Evolutionary conservation across 2,113 vertebrate genomes (phyloP).

Genomic region (Chrysochloris asiatica): DNA sequence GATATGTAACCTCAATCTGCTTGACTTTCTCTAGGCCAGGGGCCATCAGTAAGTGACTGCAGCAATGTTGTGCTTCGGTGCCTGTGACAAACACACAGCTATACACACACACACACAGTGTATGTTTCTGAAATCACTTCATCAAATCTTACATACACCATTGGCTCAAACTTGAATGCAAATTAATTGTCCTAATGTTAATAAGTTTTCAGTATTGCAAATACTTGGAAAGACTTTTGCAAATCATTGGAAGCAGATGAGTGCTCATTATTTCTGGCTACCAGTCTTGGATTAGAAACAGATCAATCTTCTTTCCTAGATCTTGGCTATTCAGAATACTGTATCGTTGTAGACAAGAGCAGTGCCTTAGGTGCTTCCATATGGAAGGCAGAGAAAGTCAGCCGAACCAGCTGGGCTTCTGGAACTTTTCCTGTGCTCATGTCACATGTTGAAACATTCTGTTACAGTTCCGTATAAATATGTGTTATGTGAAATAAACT

Average conservation of each 20-base stretch:
- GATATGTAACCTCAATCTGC: slow-evolving; percentile 54
- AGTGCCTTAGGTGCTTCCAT: slow-evolving; percentile 90
- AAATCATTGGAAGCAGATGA: slow-evolving; percentile 42
- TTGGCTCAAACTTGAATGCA: background rate
- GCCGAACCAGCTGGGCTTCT: slow-evolving; percentile 77
- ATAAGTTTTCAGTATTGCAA: slow-evolving; percentile 44
- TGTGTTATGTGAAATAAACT: slow-evolving; percentile 92
- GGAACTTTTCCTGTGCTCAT: slow-evolving; percentile 78
- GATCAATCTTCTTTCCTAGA: background rate
- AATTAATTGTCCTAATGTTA: background rate
- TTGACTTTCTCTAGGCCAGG: slow-evolving; percentile 50
- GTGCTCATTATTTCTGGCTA: background rate
- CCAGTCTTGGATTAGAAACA: slow-evolving; percentile 28
- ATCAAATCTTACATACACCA: background rate
- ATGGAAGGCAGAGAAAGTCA: slow-evolving; percentile 92
- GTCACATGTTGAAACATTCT: slow-evolving; percentile 81
- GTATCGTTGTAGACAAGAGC: slow-evolving; percentile 85
- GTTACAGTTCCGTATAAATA: slow-evolving; percentile 89
- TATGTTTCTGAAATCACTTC: slow-evolving; percentile 12
- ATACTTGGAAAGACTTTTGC: slow-evolving; percentile 36
- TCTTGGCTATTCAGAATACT: slow-evolving; percentile 62
- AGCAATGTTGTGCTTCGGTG: too few relatives aligned
- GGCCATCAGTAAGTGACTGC: slow-evolving; percentile 40
- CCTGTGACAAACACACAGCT: background rate
- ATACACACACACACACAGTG: background rate